phyloP scores from a whole-genome alignment of 2,797 vertebrate species.

The Cossypha dichroa region DNA sequence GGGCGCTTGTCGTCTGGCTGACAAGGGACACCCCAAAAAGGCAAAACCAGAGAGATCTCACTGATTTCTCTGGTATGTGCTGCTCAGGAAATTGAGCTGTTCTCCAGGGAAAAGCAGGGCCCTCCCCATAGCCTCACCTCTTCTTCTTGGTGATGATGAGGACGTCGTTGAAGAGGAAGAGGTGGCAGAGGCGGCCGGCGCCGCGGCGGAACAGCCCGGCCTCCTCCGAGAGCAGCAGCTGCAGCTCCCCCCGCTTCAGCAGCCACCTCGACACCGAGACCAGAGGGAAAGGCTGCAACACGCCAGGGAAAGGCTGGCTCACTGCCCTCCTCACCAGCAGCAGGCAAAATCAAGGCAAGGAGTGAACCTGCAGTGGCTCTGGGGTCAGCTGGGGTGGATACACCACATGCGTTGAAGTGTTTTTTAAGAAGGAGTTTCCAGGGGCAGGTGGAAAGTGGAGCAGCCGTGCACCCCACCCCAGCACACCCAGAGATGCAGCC shows the following conservation, averaged over 20 bases:
- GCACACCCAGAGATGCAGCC: not conserved
- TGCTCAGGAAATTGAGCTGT: fast-evolving
- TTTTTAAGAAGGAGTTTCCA: not conserved
- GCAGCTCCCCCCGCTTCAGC: slow-evolving; percentile 88
- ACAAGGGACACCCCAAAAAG: not conserved
- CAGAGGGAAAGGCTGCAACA: slow-evolving; percentile 86
- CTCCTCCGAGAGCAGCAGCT: slow-evolving; percentile 80
- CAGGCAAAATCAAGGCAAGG: not conserved
- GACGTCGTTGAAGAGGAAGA: slow-evolving; percentile 93
- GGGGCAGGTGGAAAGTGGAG: fast-evolving
- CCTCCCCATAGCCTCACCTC: slow-evolving; percentile 72
- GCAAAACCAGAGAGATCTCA: fast-evolving
- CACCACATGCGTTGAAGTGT: fast-evolving
- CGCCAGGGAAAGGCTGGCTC: fast-evolving
- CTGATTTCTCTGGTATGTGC: fast-evolving
- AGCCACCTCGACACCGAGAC: slow-evolving; percentile 92
- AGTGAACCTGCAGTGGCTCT: fast-evolving
- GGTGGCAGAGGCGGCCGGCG: slow-evolving; percentile 84
- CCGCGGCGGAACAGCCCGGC: slow-evolving; percentile 87
- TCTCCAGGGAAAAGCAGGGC: not conserved
- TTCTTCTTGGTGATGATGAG: slow-evolving; percentile 94
- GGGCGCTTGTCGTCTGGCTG: fast-evolving
- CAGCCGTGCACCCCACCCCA: fast-evolving
- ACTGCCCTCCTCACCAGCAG: fast-evolving
- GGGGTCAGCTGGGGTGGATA: not conserved